A percentile compares a stretch with the other conserved stretches of the same genome.
These are phyloP conservation scores for Poecile atricapillus DNA, from an alignment of 2,113 vertebrate genomes.

Conservation along the genomic window DNA sequence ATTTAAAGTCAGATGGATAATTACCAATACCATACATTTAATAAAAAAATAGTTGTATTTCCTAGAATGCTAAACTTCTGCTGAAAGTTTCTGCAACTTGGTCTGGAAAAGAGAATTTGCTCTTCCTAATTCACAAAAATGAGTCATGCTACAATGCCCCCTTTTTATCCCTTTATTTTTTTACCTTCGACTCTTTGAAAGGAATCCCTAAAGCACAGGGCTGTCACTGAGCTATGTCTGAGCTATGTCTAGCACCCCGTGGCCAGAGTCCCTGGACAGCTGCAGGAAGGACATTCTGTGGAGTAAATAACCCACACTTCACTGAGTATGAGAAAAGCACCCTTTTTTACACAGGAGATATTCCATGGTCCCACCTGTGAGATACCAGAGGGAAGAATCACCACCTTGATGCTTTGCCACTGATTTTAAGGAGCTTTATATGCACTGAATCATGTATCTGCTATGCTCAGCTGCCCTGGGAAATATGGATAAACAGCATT, in stretches of 20 bases:
- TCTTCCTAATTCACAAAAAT: not conserved
- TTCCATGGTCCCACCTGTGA: not conserved
- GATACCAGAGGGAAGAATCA: not conserved
- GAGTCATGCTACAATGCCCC: not conserved
- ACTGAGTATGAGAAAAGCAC: not conserved
- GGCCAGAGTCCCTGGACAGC: not conserved
- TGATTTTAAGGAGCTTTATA: not conserved
- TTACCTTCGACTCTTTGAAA: not conserved
- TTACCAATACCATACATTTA: not conserved
- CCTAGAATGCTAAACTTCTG: not conserved
- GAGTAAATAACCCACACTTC: not conserved
- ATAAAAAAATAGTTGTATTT: not conserved
- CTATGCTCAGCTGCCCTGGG: not conserved
- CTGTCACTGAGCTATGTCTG: not conserved
- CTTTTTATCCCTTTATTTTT: not conserved
- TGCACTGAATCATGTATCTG: not conserved
- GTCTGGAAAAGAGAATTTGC: not conserved
- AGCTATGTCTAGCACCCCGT: not conserved
- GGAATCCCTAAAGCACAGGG: not conserved
- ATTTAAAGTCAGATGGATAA: not conserved
- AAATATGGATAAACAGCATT: not conserved
- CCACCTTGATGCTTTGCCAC: not conserved
- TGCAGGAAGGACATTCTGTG: not conserved
- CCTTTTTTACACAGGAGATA: not conserved
- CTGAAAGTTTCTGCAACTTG: not conserved